Base-by-base conservation (phyloP, 1,140 invertebrate species). In the Drosophila sproati region DNA sequence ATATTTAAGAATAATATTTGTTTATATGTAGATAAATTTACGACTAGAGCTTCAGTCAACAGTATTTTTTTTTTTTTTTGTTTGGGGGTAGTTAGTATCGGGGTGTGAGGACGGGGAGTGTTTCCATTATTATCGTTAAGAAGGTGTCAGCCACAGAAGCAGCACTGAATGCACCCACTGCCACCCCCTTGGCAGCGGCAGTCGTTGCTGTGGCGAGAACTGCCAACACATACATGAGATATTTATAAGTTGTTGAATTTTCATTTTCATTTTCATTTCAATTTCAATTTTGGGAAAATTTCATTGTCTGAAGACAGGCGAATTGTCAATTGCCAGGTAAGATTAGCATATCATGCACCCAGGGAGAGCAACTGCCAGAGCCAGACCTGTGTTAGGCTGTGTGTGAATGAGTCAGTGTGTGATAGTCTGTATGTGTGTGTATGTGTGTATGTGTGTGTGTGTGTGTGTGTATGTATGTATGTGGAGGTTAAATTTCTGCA, bases 1-100 rank as follows among this genome's bases (percentile, higher is more conserved):
- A 85, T 89, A 90, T 89, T 90, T 90, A 89, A 70, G 80, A 89
- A 89, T 79, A 77, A 89, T 89, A 89, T 89, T 89, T 89, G 85
- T 89, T 89, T 89, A 89, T 89, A 72, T 83, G 63, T 73, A 75
- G 78, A 89, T 90, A 85, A 89, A 90, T 89, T 89, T 75, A 59
- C 64, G 61, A 64, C 55, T 67, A 75, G 73, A 76, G 73, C 48
- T 78, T 73, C 55, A 55, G 55, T 60, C 56, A 47, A 71, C 29
- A 56, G 39, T 56, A 12, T 64, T 64, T 35, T 61, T 45, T 5
- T 20, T 10, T 64, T 35, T 61, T 45, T 5, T 8, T 10, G 31
- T 41, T 39, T 34, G 37, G 7, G 62, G 39, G 48, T 12, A 29
- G 37, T 41, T 28, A 3, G 6, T 5, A 41, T n/a, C 3, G 41